Percentiles rank a stretch among this genome's conserved stretches.
Evolutionary conservation across 1,140 invertebrate genomes (phyloP).

Genomic region (Lasaia peninsularis): DNA sequence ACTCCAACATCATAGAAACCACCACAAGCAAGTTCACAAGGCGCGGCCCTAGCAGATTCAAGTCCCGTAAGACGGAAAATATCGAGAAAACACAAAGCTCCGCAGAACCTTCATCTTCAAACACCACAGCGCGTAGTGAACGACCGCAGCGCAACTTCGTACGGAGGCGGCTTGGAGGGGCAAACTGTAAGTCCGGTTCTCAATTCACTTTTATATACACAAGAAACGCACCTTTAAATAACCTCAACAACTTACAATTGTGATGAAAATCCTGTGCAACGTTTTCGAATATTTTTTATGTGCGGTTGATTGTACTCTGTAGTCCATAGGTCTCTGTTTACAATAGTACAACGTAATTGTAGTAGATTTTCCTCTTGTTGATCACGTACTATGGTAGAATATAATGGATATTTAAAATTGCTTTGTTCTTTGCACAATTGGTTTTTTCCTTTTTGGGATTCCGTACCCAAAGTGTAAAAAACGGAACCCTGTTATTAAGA

Average conservation of each 20-base stretch:
- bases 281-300: neutral
- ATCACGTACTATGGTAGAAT: neutral
- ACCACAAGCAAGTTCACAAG: slow-evolving; percentile 51
- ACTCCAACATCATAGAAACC: slow-evolving; percentile 39
- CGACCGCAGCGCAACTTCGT: slow-evolving; percentile 49
- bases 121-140: slow-evolving; percentile 47
- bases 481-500: too few species aligned
- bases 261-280: slow-evolving; percentile 3
- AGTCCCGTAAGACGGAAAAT: slow-evolving; percentile 51
- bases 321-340: slow-evolving; percentile 30
- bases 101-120: slow-evolving; percentile 42
- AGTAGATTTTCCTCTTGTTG: slow-evolving; percentile 9
- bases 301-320: slow-evolving; percentile 9
- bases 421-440: slow-evolving; percentile 2
- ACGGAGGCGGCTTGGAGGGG: slow-evolving; percentile 52
- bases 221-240: slow-evolving; percentile 22
- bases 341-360: slow-evolving; percentile 24
- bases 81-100: slow-evolving; percentile 36
- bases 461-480: too few species aligned
- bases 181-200: slow-evolving; percentile 65
- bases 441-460: neutral
- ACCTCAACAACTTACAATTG: neutral
- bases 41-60: slow-evolving; percentile 56
- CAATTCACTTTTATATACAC: slow-evolving; percentile 19
- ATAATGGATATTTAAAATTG: slow-evolving; percentile 10